phyloP scores from a whole-genome alignment of 2,113 vertebrate genomes.

The Brienomyrus brachyistius region DNA sequence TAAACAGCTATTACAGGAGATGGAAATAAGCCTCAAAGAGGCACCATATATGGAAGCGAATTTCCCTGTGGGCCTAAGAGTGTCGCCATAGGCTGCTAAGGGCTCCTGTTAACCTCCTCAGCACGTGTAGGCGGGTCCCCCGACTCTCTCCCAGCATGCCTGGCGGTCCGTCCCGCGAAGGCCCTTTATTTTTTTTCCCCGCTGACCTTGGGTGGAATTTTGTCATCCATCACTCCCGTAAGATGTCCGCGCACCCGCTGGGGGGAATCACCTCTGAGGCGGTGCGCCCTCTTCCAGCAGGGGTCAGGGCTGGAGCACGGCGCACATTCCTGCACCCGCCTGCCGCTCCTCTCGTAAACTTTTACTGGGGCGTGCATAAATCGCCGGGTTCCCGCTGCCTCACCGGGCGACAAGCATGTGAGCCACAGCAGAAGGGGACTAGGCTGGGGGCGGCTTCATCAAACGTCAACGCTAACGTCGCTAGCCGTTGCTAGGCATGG shows the following conservation, averaged over 20 bases:
- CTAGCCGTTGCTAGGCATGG: neutral
- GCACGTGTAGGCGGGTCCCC: neutral
- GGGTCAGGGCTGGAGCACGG: neutral
- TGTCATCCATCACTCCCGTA: neutral
- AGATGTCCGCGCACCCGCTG: neutral
- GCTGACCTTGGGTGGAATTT: neutral
- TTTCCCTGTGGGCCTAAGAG: neutral
- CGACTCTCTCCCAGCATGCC: neutral
- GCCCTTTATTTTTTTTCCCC: neutral
- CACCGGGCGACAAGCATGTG: neutral
- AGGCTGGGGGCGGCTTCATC: neutral
- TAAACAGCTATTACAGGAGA: slow-evolving; percentile 2
- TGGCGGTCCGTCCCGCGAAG: neutral
- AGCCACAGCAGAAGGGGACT: slow-evolving; percentile 27
- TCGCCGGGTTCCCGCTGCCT: slow-evolving; percentile 23
- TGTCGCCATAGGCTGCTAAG: neutral
- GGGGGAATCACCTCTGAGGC: neutral
- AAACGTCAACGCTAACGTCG: neutral
- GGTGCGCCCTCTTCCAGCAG: neutral
- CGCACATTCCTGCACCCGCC: neutral
- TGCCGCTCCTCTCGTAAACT: slow-evolving; percentile 41
- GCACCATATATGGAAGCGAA: neutral
- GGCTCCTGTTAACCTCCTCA: neutral
- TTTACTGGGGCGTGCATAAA: slow-evolving; percentile 43
- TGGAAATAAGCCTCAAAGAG: neutral